Percentiles rank a stretch among this genome's conserved stretches.
Evolutionary conservation across 2,888 invertebrate genomes (phyloP).

Genomic region (Tinea semifulvella): DNA sequence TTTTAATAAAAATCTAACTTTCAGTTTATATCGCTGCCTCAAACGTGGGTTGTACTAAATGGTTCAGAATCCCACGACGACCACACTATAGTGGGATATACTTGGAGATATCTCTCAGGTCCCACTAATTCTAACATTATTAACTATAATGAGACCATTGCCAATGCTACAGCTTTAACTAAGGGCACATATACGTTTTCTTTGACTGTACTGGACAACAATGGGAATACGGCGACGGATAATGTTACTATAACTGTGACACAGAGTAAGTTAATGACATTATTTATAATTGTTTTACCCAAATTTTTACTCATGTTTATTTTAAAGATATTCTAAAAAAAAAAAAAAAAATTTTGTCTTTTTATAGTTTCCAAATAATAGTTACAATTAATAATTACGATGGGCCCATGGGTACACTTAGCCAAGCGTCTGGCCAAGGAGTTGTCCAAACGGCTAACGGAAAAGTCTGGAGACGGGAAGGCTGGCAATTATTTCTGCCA

Average conservation of each 20-base stretch:
- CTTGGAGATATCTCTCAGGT: conserved; percentile 83
- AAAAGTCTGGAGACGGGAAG: too few relatives aligned
- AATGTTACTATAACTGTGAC: conserved; percentile 80
- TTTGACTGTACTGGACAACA: conserved; percentile 84
- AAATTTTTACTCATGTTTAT: too few relatives aligned
- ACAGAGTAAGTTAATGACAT: conserved; percentile 79
- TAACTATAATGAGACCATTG: conserved; percentile 69
- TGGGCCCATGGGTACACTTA: too few relatives aligned
- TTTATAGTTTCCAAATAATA: too few relatives aligned
- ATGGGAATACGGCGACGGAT: conserved; percentile 81
- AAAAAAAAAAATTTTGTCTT: too few relatives aligned
- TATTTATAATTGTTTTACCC: too few relatives aligned
- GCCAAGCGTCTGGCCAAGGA: too few relatives aligned
- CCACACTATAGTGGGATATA: conserved; percentile 81
- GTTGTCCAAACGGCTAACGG: too few relatives aligned
- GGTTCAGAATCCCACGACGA: conserved; percentile 86
- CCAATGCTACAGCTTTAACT: conserved; percentile 83
- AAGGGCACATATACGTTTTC: conserved; percentile 86
- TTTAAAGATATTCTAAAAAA: too few relatives aligned
- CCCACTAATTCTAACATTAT: conserved; percentile 67
- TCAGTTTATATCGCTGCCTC: conserved; percentile 83
- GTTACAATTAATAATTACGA: too few relatives aligned
- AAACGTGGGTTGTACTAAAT: conserved; percentile 82
- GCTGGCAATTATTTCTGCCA: too few relatives aligned
- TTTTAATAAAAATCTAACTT: too few relatives aligned